phyloP scores from a whole-genome alignment of 2,888 invertebrate species.

The Ceramica pisi region DNA sequence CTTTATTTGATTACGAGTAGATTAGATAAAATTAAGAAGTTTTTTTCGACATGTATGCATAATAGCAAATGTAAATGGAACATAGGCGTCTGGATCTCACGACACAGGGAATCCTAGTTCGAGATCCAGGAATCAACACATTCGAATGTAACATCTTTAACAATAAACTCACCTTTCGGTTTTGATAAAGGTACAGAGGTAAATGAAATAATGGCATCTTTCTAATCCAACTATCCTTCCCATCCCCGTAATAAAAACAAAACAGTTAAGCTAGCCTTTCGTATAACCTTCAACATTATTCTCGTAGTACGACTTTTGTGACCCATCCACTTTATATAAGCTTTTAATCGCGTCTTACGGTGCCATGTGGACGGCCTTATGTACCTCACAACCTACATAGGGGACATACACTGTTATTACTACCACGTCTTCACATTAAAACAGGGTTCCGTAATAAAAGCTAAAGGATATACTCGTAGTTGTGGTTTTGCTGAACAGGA shows the following conservation, averaged over 20 bases:
- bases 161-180: no score
- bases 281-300: constrained; percentile 47
- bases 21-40: no score
- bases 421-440: constrained; percentile 26
- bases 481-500: no score
- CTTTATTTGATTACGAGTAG: no score
- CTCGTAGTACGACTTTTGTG: constrained; percentile 34
- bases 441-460: constrained; percentile 14
- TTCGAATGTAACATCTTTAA: no score
- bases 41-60: no score
- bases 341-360: constrained; percentile 53
- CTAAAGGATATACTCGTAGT: not conserved
- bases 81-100: no score
- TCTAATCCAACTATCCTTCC: constrained; percentile 14
- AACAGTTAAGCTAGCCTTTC: constrained; percentile 23
- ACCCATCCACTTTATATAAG: constrained; percentile 53
- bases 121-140: no score
- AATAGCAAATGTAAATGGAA: no score
- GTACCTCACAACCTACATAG: constrained; percentile 31
- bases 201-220: not conserved
- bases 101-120: no score
- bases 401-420: constrained; percentile 18
- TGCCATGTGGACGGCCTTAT: constrained; percentile 24
- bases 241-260: constrained; percentile 37
- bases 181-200: not conserved